Percentiles rank a stretch among this genome's conserved stretches.
Evolutionary conservation across 92 coral and sea anemone genomes (phyloP).

Genomic region (Porites divaricata): DNA sequence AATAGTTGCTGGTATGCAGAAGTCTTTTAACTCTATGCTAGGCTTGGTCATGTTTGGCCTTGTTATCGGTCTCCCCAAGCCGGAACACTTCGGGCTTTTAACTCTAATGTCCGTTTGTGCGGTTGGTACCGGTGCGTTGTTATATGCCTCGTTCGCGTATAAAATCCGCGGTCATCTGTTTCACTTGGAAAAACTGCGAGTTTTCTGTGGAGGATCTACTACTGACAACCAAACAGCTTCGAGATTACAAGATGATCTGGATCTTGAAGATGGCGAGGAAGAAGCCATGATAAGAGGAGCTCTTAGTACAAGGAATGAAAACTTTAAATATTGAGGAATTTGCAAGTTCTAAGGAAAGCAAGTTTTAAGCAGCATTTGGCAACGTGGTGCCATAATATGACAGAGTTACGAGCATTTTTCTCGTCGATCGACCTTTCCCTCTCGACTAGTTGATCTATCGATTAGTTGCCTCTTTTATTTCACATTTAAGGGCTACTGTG

Average conservation of each 20-base stretch:
- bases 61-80: constrained; percentile 83
- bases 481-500: too few relatives aligned
- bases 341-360: background rate
- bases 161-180: constrained; percentile 85
- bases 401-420: too few relatives aligned
- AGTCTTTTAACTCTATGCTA: constrained; percentile 77
- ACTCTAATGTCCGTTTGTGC: constrained; percentile 86
- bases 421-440: too few relatives aligned
- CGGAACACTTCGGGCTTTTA: constrained; percentile 84
- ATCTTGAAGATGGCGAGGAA: constrained; percentile 61
- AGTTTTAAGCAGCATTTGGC: too few relatives aligned
- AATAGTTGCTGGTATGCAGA: constrained; percentile 94
- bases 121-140: constrained; percentile 76
- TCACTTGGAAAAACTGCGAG: constrained; percentile 81
- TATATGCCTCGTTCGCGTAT: constrained; percentile 88
- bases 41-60: constrained; percentile 72
- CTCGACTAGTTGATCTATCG: too few relatives aligned
- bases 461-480: too few relatives aligned
- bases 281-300: constrained; percentile 68
- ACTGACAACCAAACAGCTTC: constrained; percentile 4
- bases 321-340: constrained; percentile 8
- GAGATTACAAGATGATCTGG: constrained; percentile 28
- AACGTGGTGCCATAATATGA: too few relatives aligned
- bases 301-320: constrained; percentile 44
- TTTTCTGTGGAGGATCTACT: constrained; percentile 26